These are phyloP conservation scores for Pongo abelii DNA, from an alignment of 2,113 vertebrate genomes.

Conservation along the genomic window DNA sequence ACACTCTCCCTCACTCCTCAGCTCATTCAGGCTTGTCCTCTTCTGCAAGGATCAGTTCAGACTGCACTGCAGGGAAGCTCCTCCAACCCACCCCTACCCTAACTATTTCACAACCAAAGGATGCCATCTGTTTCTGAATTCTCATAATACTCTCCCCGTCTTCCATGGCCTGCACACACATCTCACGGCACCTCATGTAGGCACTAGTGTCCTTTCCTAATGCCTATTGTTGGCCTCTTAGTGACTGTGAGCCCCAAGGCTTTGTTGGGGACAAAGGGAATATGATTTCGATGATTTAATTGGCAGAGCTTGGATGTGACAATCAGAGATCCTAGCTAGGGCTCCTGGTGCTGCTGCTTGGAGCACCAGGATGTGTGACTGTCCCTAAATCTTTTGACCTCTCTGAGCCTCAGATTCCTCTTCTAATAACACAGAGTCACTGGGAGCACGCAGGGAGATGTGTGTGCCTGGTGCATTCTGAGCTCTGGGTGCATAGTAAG, in stretches of 20 bases:
- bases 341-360: not conserved
- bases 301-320: not conserved
- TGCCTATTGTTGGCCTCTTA: not conserved
- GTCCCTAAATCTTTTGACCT: not conserved
- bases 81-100: not conserved
- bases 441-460: rapidly evolving
- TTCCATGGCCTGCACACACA: not conserved
- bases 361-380: not conserved
- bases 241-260: not conserved
- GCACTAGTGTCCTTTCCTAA: not conserved
- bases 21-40: not conserved
- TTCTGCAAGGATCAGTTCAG: no score
- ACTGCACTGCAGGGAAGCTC: not conserved
- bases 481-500: not conserved
- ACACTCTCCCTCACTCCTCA: not conserved
- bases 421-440: not conserved
- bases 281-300: not conserved
- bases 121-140: not conserved
- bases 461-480: not conserved
- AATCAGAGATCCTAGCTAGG: not conserved
- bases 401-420: not conserved
- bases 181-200: not conserved
- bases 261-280: not conserved
- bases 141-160: rapidly evolving
- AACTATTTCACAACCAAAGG: not conserved